Evolutionary conservation across 2,797 vertebrate species (phyloP), one percentile per base, ranked within the genome.

Genomic region (Caiman crocodilus): DNA sequence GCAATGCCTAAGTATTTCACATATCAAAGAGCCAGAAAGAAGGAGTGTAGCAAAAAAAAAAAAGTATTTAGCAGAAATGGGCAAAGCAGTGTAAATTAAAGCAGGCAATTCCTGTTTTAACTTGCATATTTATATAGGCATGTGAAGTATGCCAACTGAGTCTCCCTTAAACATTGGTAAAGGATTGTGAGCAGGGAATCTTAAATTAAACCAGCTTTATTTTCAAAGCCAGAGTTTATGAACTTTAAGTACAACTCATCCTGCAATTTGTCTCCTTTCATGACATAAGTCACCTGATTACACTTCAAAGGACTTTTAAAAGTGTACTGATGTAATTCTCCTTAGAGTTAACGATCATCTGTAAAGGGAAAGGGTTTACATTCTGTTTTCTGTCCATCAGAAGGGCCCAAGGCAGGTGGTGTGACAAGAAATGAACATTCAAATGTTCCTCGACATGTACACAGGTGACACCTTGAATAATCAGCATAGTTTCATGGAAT

Each of bases 401-500:
- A 94, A 95, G 79, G 91, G 94, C 96, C 91, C 85, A 83, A 89
- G 96, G 93, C 96, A 95, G 96, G 96, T 91, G 56, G 95, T 95
- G 92, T 96, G 96, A 95, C 94, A 97, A 92, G 85, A 93, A 92
- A 79, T 14, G 1, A 91, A 95, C 76, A 90, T 71, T 96, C 88
- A 90, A 93, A 95, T 91, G 79, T 79, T 96, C 71, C 93, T 95
- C 93, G 95, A 95, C 91, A 92, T 82, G 89, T 89, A 86, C 84
- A 88, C 79, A 93, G 93, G 87, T 96, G 95, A 96, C 93, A 95
- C 96, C 92, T 96, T 93, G 87, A 91, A 93, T 96, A 93, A 97
- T 96, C 95, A 95, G 88, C 90, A 95, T 89, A 94, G 88, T 95
- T 95, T 92, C 23, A 58, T 77, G 85, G 91, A 95, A 95, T 96